Percentiles rank a stretch among this genome's conserved stretches.
Evolutionary conservation across 2,797 vertebrate species (phyloP).

Genomic region (Darevskia mixta): DNA sequence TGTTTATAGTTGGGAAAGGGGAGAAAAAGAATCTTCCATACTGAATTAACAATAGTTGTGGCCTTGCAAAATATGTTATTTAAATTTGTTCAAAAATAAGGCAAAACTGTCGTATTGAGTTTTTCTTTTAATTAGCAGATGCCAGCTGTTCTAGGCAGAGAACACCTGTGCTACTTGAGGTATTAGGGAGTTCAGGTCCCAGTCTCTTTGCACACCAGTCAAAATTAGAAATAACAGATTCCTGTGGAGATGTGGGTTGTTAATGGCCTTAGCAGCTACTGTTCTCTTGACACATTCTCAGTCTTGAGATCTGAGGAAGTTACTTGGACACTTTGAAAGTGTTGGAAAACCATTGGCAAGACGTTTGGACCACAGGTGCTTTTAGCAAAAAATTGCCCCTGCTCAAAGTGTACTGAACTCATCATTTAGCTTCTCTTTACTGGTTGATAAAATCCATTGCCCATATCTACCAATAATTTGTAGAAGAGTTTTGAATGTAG

Average conservation of each 20-base stretch:
- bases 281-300: not conserved
- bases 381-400: not conserved
- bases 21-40: slow-evolving; percentile 34
- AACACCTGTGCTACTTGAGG: slow-evolving; percentile 61
- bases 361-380: not conserved
- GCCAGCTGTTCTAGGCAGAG: slow-evolving; percentile 59
- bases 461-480: not conserved
- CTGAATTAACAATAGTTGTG: slow-evolving; percentile 13
- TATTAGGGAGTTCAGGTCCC: slow-evolving; percentile 49
- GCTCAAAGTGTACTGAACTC: not conserved
- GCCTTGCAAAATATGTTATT: slow-evolving; percentile 37
- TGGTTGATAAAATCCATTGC: not conserved
- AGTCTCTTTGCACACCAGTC: slow-evolving; percentile 20
- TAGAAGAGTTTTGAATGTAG: not conserved
- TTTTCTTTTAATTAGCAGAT: slow-evolving; percentile 60
- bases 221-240: slow-evolving; percentile 43
- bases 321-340: not conserved
- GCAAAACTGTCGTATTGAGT: slow-evolving; percentile 48
- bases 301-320: not conserved
- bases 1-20: not conserved
- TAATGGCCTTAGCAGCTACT: not conserved
- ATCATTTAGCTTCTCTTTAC: not conserved
- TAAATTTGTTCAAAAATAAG: slow-evolving; percentile 38
- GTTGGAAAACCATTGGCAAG: not conserved
- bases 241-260: not conserved